Base-by-base conservation (phyloP, 35 echinoderm and acorn worm species). In the Diadema setosum region DNA sequence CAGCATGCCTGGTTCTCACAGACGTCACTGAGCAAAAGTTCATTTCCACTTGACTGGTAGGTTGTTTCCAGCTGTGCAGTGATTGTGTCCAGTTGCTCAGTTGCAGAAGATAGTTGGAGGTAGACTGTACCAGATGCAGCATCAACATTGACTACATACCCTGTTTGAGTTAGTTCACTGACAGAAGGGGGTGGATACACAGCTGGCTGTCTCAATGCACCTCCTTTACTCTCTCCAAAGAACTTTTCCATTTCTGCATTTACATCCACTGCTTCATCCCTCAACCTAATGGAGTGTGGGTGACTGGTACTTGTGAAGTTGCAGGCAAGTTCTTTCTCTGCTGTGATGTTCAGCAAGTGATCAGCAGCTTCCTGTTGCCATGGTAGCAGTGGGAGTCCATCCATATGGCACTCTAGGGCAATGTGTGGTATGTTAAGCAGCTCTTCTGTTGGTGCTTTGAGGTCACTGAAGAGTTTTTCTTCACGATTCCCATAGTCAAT, bases 401-500 rank as follows among this genome's bases (percentile, higher is more conserved):
- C 73, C 37, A 78, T 7, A 39, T 20, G 30, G 37, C 73, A 78
- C 44, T 78, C 73, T 6, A 78, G 73, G 37, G 73, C 73, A 78
- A 78, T 16, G 9, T 39, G 73, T 44, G 73, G 73, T 32, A 42
- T 41, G 39, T 78, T 42, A 9, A 78, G 73, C 9, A 78, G 40
- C 26, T 44, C 73, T 43, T 39, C 35, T 1, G 73, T 78, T 11
- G 73, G 73, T 21, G 24, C 27, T 36, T 78, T 78, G 15, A 78
- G 44, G 21, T 78, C 73, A 78, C 11, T 44, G 8, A 78, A 41
- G 35, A 41, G 39, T 41, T 78, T 78, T 44, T 78, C 73, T 78
- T 91, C 93, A 23, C 83, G 75, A 57, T 95, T 95, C 16, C 93
- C 93, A 86, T 95, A 95, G 52, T 95, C 93, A 16, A 95, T 70